Evolutionary conservation across 2,797 vertebrate species (phyloP).

Genomic region (Leptodactylus fallax): DNA sequence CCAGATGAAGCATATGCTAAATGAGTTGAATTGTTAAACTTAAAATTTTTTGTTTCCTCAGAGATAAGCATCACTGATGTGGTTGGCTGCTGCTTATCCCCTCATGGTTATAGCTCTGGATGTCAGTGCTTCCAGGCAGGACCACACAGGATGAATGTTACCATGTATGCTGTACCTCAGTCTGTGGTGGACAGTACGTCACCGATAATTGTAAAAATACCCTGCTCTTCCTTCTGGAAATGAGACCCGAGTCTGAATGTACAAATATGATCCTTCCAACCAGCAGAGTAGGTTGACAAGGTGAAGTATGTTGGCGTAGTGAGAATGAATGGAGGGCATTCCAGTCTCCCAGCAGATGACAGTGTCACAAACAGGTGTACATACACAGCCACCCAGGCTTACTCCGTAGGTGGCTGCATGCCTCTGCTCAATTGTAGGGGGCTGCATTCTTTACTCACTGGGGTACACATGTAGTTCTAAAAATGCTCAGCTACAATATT

Average conservation of each 20-base stretch:
- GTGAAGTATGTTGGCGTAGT: constrained; percentile 15
- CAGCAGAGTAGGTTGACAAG: constrained; percentile 1
- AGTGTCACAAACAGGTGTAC: constrained; percentile 43
- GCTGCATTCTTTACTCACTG: constrained; percentile 1
- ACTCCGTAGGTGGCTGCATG: constrained; percentile 46
- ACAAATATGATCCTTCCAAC: constrained; percentile 5
- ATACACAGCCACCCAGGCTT: constrained; percentile 29
- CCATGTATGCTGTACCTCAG: background rate
- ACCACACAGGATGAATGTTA: background rate
- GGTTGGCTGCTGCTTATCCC: background rate
- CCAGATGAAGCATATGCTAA: no score
- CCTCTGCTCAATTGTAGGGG: background rate
- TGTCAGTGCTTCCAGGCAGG: background rate
- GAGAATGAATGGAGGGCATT: constrained; percentile 26
- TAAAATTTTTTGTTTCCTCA: no score
- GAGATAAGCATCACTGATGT: background rate
- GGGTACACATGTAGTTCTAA: background rate
- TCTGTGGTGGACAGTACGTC: background rate
- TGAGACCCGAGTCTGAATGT: no score
- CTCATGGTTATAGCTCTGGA: background rate
- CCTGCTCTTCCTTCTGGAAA: background rate
- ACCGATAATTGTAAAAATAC: background rate
- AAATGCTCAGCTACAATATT: background rate
- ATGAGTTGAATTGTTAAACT: no score
- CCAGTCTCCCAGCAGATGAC: constrained; percentile 36